These are phyloP conservation scores for Gallinago stenura DNA, from an alignment of 2,797 vertebrate genomes.

Conservation along the genomic window DNA sequence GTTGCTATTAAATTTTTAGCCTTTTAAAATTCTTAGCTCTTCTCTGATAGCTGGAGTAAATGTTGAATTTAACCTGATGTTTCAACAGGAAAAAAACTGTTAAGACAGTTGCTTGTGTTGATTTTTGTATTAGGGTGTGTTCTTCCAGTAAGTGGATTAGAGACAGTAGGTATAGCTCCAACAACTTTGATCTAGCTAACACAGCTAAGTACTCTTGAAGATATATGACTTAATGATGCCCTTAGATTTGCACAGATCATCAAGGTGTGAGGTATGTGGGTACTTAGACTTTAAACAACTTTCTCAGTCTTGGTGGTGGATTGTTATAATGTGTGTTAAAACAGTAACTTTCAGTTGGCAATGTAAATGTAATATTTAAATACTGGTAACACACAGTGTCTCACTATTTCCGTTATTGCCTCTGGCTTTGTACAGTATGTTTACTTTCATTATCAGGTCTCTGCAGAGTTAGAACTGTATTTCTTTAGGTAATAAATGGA, in stretches of 20 bases:
- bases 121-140: background rate
- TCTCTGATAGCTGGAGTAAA: background rate
- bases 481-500: slow-evolving; percentile 28
- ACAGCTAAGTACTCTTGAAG: background rate
- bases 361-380: background rate
- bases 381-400: background rate
- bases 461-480: background rate
- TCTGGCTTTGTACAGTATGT: background rate
- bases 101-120: background rate
- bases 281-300: background rate
- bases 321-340: background rate
- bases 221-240: background rate
- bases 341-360: background rate
- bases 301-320: background rate
- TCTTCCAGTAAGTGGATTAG: background rate
- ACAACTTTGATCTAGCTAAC: background rate
- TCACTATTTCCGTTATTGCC: background rate
- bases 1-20: background rate
- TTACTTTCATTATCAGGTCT: slow-evolving; percentile 27
- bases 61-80: background rate
- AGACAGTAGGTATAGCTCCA: background rate
- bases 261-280: background rate
- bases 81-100: background rate
- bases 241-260: background rate
- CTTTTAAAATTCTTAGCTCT: background rate